Conservation (phyloP, 2,797 vertebrate species). For the Sebastes aleutianus region DNA sequence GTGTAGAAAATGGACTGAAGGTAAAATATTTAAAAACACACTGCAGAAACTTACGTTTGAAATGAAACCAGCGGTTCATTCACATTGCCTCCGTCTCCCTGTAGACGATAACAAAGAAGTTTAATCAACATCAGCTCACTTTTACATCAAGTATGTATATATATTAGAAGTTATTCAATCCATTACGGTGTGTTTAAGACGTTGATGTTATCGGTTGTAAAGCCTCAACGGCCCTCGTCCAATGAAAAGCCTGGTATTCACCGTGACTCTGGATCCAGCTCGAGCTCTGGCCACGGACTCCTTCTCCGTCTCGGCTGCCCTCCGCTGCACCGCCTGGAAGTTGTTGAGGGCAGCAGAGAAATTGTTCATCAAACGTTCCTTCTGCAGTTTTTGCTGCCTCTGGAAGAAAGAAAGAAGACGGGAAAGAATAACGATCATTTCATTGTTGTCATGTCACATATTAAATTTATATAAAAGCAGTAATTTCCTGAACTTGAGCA, state of each 20-base stretch:
- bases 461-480: neutral
- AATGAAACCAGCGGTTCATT: slow-evolving; percentile 92
- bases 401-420: slow-evolving; percentile 41
- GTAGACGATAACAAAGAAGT: slow-evolving; percentile 35
- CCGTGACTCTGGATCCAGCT: slow-evolving; percentile 85
- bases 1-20: no score
- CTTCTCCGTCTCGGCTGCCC: slow-evolving; percentile 89
- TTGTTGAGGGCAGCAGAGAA: slow-evolving; percentile 92
- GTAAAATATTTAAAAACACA: neutral
- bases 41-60: slow-evolving; percentile 82
- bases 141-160: neutral
- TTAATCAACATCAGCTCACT: neutral
- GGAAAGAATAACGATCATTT: neutral
- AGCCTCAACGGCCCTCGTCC: neutral
- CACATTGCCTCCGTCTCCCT: slow-evolving; percentile 85
- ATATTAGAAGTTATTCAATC: neutral
- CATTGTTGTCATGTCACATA: neutral
- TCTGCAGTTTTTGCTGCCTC: slow-evolving; percentile 93
- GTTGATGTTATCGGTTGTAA: neutral
- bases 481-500: neutral
- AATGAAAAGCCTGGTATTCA: slow-evolving; percentile 37
- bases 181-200: neutral
- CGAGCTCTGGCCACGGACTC: slow-evolving; percentile 88
- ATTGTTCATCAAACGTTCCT: slow-evolving; percentile 92
- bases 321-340: slow-evolving; percentile 90